Base-by-base conservation (phyloP, 2,797 vertebrate species). In the Rachycentron canadum region DNA sequence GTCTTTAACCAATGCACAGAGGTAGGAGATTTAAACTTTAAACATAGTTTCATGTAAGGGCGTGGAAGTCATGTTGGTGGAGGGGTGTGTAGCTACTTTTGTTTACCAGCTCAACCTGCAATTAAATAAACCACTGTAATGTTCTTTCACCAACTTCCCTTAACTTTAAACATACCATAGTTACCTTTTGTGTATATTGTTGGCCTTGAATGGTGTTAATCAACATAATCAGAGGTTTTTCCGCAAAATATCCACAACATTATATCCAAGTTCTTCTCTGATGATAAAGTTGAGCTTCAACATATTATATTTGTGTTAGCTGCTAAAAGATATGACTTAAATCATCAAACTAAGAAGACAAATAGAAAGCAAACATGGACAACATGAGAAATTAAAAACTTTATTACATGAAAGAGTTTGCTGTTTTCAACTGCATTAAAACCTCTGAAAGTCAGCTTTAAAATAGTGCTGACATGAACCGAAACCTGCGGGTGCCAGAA, bases 401-500 rank as follows among this genome's bases (percentile, higher is more conserved):
- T 60, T 43, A n/a, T 50, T 50, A 17, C 17, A 30, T 19, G n/a
- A 6, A 28, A 76, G 25, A 32, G 9, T 59, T 52, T 61, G 57
- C 21, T 32, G n/a, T 41, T 62, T 60, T 63, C 11, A 52, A 7
- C 36, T 25, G 23, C 19, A 32, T 64, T 23, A 23, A 69, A 70
- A 21, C 32, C 14, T 49, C 38, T 70, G 21, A 38, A 34, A 23
- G 7, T 38, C 23, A 8, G 32, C 32, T 40, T 60, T 32, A 52
- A 43, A 69, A 76, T 19, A 17, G 9, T 36, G 57, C 66, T 34
- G 38, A 49, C 40, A 65, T 43, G 9, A 62, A n/a, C 14, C 34
- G 10, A 69, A 71, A 72, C 38, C 55, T 60, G 68, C 7, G 11
- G 57, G 41, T 43, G 23, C 30, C 21, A 61, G 23, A 32, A 62